Conservation (phyloP, 2,113 vertebrate species). For the Danionella cerebrum region DNA sequence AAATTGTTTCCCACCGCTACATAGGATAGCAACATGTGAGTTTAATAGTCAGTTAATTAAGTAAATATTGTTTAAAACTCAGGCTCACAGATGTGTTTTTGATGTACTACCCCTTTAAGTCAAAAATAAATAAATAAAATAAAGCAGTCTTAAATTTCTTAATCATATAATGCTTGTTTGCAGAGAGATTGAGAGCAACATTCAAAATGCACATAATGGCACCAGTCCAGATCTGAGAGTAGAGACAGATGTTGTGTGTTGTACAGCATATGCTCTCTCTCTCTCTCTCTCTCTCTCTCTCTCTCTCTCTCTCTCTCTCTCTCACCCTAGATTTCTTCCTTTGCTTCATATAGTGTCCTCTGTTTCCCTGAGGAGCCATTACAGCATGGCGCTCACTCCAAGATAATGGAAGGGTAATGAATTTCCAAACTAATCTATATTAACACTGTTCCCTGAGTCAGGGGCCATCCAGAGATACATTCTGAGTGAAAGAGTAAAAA, state of each 20-base stretch:
- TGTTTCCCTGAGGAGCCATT: constrained; percentile 48
- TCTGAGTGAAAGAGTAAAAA: constrained; percentile 8
- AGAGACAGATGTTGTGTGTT: constrained; percentile 48
- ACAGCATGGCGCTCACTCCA: constrained; percentile 46
- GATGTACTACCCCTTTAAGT: background rate
- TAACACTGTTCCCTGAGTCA: constrained; percentile 52
- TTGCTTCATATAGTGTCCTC: constrained; percentile 15
- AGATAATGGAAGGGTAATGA: constrained; percentile 61
- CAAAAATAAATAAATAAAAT: too few species aligned
- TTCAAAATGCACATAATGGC: constrained; percentile 7
- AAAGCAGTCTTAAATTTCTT: background rate
- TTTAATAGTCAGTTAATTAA: too few species aligned
- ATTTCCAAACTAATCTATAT: constrained; percentile 67
- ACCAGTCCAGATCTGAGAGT: constrained; percentile 28
- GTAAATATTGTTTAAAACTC: too few species aligned
- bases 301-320: constrained; percentile 5
- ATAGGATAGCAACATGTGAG: too few species aligned
- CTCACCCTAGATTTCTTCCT: constrained; percentile 5
- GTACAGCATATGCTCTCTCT: constrained; percentile 36
- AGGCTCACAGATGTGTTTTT: too few species aligned
- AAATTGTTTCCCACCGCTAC: too few species aligned
- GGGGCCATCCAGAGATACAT: constrained; percentile 26
- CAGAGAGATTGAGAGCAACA: background rate
- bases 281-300: constrained; percentile 34
- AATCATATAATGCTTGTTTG: constrained; percentile 2